Evolutionary conservation across 2,888 invertebrate species (phyloP), one percentile per base, ranked within the genome.

Genomic region (Xanthia icteritia): DNA sequence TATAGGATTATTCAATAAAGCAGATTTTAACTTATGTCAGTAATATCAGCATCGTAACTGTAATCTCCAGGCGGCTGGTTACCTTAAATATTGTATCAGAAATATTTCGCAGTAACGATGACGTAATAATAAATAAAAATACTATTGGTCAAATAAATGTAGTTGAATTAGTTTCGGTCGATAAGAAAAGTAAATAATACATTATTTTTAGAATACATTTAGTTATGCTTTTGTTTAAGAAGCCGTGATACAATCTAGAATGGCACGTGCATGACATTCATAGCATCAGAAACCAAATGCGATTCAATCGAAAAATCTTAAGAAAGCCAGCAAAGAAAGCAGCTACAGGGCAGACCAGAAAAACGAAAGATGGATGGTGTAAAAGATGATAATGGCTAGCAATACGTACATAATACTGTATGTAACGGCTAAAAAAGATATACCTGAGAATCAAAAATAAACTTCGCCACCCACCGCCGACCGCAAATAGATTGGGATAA

Each of bases 121-220:
- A 31, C 27, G 76, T 13, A 27, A 60, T 1, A 65, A 54, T n/a
- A 77, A 83, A 79, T 75, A 63, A 31, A 68, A 15, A 5, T 48
- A 54, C 11, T 39, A 36, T 39, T 45, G 36, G 11, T 56, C 15
- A 63, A 73, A 73, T 66, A 76, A 76, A 76, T 76, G 15, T 36
- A 23, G 9, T 56, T 39, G 0, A 13, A 74, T 77, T 61, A 48
- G 83, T 66, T 78, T 66, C 54, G 56, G 69, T 51, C 36, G 69
- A 83, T 77, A 80, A 69, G 56, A 82, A 68, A 70, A 42, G 68
- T 70, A 83, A 83, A 80, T 70, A 70, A 11, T 36, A 31, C n/a
- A n/a, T 51, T 79, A 82, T 77, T 77, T 80, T 77, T 83, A 77
- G 69, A 80, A 69, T 27, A 6, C 31, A 56, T 82, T 75, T 67